Percentiles rank a stretch among this genome's conserved stretches.
phyloP scores from a whole-genome alignment of 1,140 invertebrate genomes.

The Cepaea nemoralis region DNA sequence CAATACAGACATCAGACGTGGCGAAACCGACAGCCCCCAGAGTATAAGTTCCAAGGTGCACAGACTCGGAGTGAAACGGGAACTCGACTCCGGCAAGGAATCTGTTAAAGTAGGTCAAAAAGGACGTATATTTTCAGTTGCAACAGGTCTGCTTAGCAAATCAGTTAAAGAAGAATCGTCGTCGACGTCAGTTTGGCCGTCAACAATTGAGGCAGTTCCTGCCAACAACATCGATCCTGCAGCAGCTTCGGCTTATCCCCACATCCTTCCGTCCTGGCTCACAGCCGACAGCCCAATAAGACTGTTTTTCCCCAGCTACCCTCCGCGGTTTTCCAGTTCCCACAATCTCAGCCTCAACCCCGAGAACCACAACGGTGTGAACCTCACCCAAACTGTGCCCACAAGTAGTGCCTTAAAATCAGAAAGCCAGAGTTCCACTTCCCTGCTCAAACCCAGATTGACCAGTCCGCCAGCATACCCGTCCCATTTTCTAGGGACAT shows the following conservation, averaged over 20 bases:
- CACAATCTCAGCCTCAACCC: constrained; percentile 44
- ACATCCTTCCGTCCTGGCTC: neutral
- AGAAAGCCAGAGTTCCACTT: constrained; percentile 42
- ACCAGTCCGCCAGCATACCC: constrained; percentile 18
- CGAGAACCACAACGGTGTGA: constrained; percentile 59
- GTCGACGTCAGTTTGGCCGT: neutral
- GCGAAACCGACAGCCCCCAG: constrained; percentile 18
- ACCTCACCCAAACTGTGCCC: constrained; percentile 49
- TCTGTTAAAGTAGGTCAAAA: constrained; percentile 43
- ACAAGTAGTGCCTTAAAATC: constrained; percentile 68
- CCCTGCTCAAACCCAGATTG: constrained; percentile 33
- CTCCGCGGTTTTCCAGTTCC: constrained; percentile 42
- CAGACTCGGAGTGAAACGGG: constrained; percentile 14
- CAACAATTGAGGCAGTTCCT: neutral
- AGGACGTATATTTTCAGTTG: constrained; percentile 28
- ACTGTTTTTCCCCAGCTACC: constrained; percentile 44
- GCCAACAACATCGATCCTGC: neutral
- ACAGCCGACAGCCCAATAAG: constrained; percentile 7
- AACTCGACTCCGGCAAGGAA: constrained; percentile 38
- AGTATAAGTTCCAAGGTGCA: neutral
- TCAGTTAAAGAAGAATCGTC: constrained; percentile 24
- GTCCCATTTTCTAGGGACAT: constrained; percentile 20
- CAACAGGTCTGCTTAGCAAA: constrained; percentile 34
- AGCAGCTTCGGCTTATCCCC: neutral
- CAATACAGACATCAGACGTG: neutral